A percentile compares a stretch with the other conserved stretches of the same genome.
Evolutionary conservation across 2,888 invertebrate genomes (phyloP).

Genomic region (Drosophila kokeensis): DNA sequence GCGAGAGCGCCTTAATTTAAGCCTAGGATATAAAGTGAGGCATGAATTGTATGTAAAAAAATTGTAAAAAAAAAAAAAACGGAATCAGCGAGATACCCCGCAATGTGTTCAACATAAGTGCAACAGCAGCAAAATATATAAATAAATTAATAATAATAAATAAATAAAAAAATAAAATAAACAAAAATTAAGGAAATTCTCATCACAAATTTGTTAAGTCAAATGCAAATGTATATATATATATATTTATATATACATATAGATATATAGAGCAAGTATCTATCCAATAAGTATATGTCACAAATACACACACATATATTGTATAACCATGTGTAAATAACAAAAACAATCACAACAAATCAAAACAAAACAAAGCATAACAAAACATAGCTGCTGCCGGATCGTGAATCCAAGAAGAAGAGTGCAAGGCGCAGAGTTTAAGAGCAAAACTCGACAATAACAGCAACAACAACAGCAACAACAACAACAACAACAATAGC

Average conservation of each 20-base stretch:
- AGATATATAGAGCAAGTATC: slow-evolving; percentile 4
- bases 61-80: slow-evolving; percentile 1
- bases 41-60: slow-evolving; percentile 29
- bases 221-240: slow-evolving; percentile 16
- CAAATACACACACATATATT: slow-evolving; percentile 15
- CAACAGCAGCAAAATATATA: slow-evolving; percentile 14
- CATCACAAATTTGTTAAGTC: slow-evolving; percentile 16
- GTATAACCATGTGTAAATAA: slow-evolving; percentile 22
- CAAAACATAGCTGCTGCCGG: slow-evolving; percentile 39
- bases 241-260: slow-evolving; percentile 7
- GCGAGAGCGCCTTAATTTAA: slow-evolving; percentile 30
- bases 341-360: slow-evolving; percentile 15
- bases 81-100: slow-evolving; percentile 47
- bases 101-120: slow-evolving; percentile 54
- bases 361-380: slow-evolving; percentile 25
- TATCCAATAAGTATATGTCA: slow-evolving; percentile 7
- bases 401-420: slow-evolving; percentile 41
- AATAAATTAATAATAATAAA: neutral
- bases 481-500: slow-evolving; percentile 17
- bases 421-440: slow-evolving; percentile 20
- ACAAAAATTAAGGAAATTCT: neutral
- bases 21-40: slow-evolving; percentile 39
- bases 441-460: slow-evolving; percentile 9
- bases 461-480: slow-evolving; percentile 30
- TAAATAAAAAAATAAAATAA: slow-evolving; percentile 9